Percentiles rank a stretch among this genome's conserved stretches.
These are phyloP conservation scores for Zophobas morio DNA, from an alignment of 1,140 invertebrate species.

Conservation along the genomic window DNA sequence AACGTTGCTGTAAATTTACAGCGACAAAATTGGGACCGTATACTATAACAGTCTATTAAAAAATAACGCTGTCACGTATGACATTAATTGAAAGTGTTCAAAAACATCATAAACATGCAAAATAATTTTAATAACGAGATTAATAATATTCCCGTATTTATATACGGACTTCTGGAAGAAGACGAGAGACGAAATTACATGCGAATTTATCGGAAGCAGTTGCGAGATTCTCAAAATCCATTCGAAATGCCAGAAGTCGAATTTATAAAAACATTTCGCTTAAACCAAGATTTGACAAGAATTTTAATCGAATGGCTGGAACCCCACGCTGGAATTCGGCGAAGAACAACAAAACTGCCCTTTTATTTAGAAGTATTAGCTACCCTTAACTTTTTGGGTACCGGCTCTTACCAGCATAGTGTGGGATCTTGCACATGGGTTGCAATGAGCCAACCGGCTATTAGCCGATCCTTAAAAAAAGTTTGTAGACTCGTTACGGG, in stretches of 20 bases:
- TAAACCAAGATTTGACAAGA: not conserved
- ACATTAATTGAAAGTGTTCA: not conserved
- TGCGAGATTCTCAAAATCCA: not conserved
- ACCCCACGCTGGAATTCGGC: not conserved
- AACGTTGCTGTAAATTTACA: too few species aligned
- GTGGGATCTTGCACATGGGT: not conserved
- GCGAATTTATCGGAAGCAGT: not conserved
- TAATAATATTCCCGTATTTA: slow-evolving; percentile 6
- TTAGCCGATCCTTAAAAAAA: not conserved
- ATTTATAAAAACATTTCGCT: slow-evolving; percentile 2
- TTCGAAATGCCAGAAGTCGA: slow-evolving; percentile 1
- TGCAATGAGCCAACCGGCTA: not conserved
- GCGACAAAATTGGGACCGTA: too few species aligned
- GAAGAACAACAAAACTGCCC: not conserved
- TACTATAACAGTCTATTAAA: too few species aligned
- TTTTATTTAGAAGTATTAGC: slow-evolving; percentile 6
- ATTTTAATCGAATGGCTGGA: slow-evolving; percentile 1
- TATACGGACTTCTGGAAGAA: not conserved
- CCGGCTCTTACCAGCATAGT: not conserved
- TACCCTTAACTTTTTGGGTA: slow-evolving; percentile 3
- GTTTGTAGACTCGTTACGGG: not conserved
- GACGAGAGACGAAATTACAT: slow-evolving; percentile 8
- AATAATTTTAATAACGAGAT: not conserved
- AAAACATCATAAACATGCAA: not conserved
- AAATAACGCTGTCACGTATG: too few species aligned